A percentile compares a stretch with the other conserved stretches of the same genome.
Evolutionary conservation across 2,797 vertebrate genomes (phyloP).

Genomic region (Sebastes diaconus): DNA sequence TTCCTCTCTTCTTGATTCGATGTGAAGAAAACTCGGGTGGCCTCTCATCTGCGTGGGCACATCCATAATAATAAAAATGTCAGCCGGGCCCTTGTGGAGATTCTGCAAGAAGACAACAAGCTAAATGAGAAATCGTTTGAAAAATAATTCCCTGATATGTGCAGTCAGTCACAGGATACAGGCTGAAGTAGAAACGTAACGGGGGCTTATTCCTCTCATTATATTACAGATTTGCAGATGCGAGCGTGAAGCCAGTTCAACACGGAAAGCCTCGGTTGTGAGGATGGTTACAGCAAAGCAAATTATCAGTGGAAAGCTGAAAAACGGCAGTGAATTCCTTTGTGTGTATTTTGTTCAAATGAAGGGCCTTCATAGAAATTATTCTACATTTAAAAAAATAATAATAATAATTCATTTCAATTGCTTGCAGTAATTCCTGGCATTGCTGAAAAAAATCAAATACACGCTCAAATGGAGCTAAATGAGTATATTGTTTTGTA

Average conservation of each 20-base stretch:
- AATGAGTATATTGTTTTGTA: neutral
- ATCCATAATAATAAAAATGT: conserved; percentile 82
- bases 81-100: conserved; percentile 63
- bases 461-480: neutral
- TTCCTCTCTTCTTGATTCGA: conserved; percentile 26
- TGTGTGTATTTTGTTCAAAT: conserved; percentile 1
- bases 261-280: neutral
- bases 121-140: conserved; percentile 74
- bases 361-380: neutral
- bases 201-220: conserved; percentile 48
- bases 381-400: neutral
- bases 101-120: conserved; percentile 75
- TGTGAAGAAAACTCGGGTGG: conserved; percentile 60
- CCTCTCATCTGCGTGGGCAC: conserved; percentile 71
- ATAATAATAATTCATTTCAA: rapidly evolving
- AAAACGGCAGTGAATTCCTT: neutral
- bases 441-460: neutral
- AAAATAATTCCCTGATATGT: conserved; percentile 64
- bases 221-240: conserved; percentile 45
- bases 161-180: conserved; percentile 56
- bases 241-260: conserved; percentile 16
- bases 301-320: neutral
- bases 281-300: neutral
- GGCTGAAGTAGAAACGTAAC: conserved; percentile 25
- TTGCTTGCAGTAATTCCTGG: neutral